Evolutionary conservation across 2,888 invertebrate genomes (phyloP).

Genomic region (Mamestra brassicae): DNA sequence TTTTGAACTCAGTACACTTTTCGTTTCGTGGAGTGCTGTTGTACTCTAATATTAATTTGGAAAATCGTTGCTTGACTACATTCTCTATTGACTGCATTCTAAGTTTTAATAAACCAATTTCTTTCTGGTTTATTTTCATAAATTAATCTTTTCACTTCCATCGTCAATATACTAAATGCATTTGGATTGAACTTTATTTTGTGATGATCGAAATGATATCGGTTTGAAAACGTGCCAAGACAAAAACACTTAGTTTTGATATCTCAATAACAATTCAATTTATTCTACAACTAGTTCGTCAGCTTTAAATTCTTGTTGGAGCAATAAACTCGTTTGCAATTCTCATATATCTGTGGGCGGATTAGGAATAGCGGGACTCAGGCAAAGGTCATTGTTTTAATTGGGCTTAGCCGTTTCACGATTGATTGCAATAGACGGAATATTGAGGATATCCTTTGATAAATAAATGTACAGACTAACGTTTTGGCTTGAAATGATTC

Average conservation of each 20-base stretch:
- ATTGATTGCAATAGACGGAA: slow-evolving; percentile 7
- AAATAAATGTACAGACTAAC: background rate
- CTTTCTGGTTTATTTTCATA: background rate
- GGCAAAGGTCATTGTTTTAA: slow-evolving; percentile 50
- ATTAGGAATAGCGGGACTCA: slow-evolving; percentile 26
- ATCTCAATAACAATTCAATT: background rate
- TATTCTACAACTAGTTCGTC: background rate
- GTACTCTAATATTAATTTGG: too few relatives aligned
- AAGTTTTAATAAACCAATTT: background rate
- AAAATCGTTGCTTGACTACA: background rate
- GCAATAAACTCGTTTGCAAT: slow-evolving; percentile 36
- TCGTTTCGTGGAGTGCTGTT: too few relatives aligned
- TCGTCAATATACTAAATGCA: background rate
- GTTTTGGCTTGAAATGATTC: background rate
- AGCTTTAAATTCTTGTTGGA: slow-evolving; percentile 10
- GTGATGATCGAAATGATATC: background rate
- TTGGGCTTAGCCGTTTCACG: slow-evolving; percentile 26
- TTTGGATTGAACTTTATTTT: background rate
- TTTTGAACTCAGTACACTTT: background rate
- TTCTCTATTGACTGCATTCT: background rate
- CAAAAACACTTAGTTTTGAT: background rate
- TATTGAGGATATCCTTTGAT: slow-evolving; percentile 20
- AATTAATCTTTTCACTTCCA: too few relatives aligned
- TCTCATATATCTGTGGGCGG: slow-evolving; percentile 36
- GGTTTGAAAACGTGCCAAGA: background rate